Base-by-base conservation (phyloP, 2,797 vertebrate genomes). In the Macrochelys suwanniensis region DNA sequence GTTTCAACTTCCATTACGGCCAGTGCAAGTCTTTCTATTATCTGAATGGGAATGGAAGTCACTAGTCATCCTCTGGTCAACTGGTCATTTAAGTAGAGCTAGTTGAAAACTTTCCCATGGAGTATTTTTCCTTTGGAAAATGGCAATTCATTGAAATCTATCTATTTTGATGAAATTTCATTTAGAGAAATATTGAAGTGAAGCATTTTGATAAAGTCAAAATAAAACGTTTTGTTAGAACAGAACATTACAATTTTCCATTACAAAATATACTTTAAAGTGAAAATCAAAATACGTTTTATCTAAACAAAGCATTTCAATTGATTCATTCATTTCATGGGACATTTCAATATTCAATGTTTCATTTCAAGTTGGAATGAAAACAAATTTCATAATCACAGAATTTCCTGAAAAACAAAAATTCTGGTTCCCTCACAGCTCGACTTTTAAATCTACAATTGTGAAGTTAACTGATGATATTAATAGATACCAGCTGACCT, bases 391-490 rank as follows among this genome's bases (percentile, higher is more conserved):
- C 77, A 57, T 84, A 92, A 84, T 76, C 89, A 88, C 50, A 37
- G 68, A 26, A 85, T 96, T 95, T 88, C 13, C 26, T 47, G 42
- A 7, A 47, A 76, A 76, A 28, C 45, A 76, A 47, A 76, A 76
- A 76, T 26, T 47, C 42, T 49, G 88, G 42, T 95, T 97, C 54
- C 37, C 88, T 95, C 71, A 90, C 33, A 87, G 3, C 33, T 95
- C 5, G 37, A 65, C 82, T 95, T 95, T 96, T 85, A 95, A 94
- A 61, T 84, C 23, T 89, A 96, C 33, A 87, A 37, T 37, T 96
- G 91, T 93, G 94, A 95, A 93, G 86, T 53, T 90, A 92, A 78
- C 86, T 95, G 96, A 92, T 95, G 82, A 74, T 42, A 79, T 80
- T 84, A 86, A 96, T 91, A 95, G 93, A 89, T 78, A 78, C 26